These are phyloP conservation scores for Proterorhinus semilunaris DNA, from an alignment of 2,113 vertebrate species.

Conservation along the genomic window DNA sequence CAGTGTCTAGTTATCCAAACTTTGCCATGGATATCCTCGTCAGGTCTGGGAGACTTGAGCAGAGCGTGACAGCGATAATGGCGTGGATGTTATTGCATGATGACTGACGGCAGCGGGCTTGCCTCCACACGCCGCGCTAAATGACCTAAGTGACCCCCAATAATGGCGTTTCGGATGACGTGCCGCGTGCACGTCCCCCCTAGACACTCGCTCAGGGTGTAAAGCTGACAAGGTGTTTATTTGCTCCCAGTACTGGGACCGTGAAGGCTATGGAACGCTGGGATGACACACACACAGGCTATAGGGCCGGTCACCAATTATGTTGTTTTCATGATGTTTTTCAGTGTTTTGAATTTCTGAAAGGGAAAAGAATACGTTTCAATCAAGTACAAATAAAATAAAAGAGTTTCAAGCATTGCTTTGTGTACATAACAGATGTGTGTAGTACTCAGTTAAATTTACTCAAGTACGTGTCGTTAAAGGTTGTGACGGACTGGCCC, in stretches of 20 bases:
- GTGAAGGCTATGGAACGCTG: conserved; percentile 25
- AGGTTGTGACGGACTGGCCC: too few relatives aligned
- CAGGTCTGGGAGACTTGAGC: conserved; percentile 8
- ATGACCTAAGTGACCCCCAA: conserved; percentile 37
- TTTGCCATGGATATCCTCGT: background rate
- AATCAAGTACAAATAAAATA: too few relatives aligned
- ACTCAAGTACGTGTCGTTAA: too few relatives aligned
- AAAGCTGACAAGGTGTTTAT: conserved; percentile 71
- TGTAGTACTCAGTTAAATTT: too few relatives aligned
- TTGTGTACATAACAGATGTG: too few relatives aligned
- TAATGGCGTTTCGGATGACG: conserved; percentile 43
- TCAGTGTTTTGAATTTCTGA: conserved; percentile 21
- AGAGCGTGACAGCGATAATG: conserved; percentile 37
- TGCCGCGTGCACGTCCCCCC: conserved; percentile 38
- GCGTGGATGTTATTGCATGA: conserved; percentile 27
- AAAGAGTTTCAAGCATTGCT: too few relatives aligned
- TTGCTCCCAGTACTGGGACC: conserved; percentile 65
- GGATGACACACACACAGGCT: conserved; percentile 27
- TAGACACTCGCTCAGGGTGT: conserved; percentile 59
- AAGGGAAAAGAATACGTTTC: too few relatives aligned
- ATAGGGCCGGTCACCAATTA: conserved; percentile 55
- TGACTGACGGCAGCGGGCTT: conserved; percentile 39
- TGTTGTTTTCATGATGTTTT: conserved; percentile 43
- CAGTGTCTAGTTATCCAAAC: background rate
- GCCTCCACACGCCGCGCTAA: conserved; percentile 37